Evolutionary conservation across 2,888 invertebrate genomes (phyloP).

Genomic region (Dugesia japonica): DNA sequence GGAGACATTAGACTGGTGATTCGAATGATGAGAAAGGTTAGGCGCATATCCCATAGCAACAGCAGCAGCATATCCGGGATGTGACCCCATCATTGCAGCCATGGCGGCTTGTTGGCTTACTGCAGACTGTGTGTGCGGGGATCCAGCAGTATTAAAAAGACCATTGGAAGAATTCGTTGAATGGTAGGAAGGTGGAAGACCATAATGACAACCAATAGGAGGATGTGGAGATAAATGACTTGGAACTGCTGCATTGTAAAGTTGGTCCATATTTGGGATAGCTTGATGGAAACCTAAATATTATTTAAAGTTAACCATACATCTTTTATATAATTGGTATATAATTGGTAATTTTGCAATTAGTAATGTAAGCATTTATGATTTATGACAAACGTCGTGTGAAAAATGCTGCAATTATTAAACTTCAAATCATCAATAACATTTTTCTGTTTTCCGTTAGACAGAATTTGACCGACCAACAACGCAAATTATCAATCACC

Average conservation of each 20-base stretch:
- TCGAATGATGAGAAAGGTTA: slow-evolving; percentile 5
- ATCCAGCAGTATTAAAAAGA: not conserved
- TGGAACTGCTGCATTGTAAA: not conserved
- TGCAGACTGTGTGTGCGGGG: not conserved
- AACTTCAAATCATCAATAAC: not conserved
- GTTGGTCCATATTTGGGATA: slow-evolving; percentile 5
- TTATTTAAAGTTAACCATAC: too few species aligned
- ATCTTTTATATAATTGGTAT: too few species aligned
- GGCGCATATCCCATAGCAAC: slow-evolving; percentile 6
- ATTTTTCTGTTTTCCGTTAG: not conserved
- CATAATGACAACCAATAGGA: slow-evolving; percentile 15
- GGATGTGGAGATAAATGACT: not conserved
- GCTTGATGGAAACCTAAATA: not conserved
- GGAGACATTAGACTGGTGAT: not conserved
- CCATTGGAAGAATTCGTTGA: not conserved
- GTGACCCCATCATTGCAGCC: slow-evolving; percentile 2
- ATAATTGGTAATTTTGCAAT: too few species aligned
- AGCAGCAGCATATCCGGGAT: not conserved
- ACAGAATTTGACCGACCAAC: not conserved
- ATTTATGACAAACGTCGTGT: too few species aligned
- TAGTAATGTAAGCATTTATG: too few species aligned
- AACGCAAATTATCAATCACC: too few species aligned
- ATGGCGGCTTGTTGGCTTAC: slow-evolving; percentile 4
- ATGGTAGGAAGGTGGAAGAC: not conserved
- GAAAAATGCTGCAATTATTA: not conserved